These are phyloP conservation scores for Caenorhabditis sp. DNA, from an alignment of 2,888 invertebrate genomes.

Conservation along the genomic window DNA sequence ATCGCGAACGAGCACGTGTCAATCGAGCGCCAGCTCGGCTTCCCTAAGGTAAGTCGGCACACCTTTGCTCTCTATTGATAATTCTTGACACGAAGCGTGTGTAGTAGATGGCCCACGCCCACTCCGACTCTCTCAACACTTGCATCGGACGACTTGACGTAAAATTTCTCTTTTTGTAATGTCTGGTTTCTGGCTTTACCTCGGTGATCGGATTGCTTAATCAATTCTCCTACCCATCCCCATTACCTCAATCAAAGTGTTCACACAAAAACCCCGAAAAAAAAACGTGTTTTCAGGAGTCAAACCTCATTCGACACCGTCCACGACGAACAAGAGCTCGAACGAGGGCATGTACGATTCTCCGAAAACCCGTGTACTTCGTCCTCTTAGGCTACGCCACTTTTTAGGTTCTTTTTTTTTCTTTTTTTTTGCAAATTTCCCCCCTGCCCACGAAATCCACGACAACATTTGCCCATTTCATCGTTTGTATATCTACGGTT, in stretches of 20 bases:
- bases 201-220: too few relatives aligned
- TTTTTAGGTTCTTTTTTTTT: slow-evolving; percentile 15
- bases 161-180: too few relatives aligned
- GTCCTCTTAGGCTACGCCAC: slow-evolving; percentile 12
- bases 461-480: slow-evolving; percentile 1
- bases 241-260: background rate
- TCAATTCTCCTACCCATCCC: too few relatives aligned
- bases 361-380: slow-evolving; percentile 35
- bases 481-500: too few relatives aligned
- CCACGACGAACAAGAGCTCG: slow-evolving; percentile 59
- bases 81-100: background rate
- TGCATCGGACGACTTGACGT: too few relatives aligned
- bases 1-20: slow-evolving; percentile 59
- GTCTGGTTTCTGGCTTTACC: too few relatives aligned
- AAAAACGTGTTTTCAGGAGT: slow-evolving; percentile 52
- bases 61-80: background rate
- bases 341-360: slow-evolving; percentile 31
- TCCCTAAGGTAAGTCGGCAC: slow-evolving; percentile 55
- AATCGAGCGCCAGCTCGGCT: slow-evolving; percentile 53
- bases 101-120: background rate
- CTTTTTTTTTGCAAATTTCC: slow-evolving; percentile 19
- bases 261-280: background rate
- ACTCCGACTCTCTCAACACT: too few relatives aligned
- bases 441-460: background rate
- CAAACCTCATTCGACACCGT: slow-evolving; percentile 65